Evolutionary conservation across 2,888 invertebrate genomes (phyloP).

Genomic region (Yponomeuta malinellus): DNA sequence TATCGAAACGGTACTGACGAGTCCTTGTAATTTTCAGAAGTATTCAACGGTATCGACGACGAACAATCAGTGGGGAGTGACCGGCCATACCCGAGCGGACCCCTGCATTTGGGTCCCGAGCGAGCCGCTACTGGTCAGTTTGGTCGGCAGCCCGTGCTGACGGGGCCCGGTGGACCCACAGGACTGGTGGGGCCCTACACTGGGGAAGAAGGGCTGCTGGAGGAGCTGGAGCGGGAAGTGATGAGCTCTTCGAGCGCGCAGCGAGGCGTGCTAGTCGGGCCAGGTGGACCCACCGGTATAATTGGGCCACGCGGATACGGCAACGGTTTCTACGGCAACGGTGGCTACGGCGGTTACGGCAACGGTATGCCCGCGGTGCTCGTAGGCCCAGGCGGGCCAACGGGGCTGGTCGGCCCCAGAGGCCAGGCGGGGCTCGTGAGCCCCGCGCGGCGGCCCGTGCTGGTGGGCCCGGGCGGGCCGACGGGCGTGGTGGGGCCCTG

Average conservation of each 20-base stretch:
- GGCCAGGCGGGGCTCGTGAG: slow-evolving; percentile 35
- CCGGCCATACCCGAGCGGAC: slow-evolving; percentile 15
- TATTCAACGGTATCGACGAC: slow-evolving; percentile 55
- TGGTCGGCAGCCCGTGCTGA: not conserved
- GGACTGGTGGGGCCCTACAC: slow-evolving; percentile 14
- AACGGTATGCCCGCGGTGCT: slow-evolving; percentile 12
- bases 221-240: not conserved
- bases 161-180: slow-evolving; percentile 21
- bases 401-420: slow-evolving; percentile 41
- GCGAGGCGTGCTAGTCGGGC: slow-evolving; percentile 39
- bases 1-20: not conserved
- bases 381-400: not conserved
- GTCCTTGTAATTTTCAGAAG: slow-evolving; percentile 34
- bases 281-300: slow-evolving; percentile 31
- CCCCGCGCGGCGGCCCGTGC: slow-evolving; percentile 25
- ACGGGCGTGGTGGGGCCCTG: slow-evolving; percentile 23
- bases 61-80: slow-evolving; percentile 28
- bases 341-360: no score
- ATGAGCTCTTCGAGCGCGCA: not conserved
- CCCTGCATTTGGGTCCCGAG: slow-evolving; percentile 26
- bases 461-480: slow-evolving; percentile 49
- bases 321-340: no score
- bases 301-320: slow-evolving; percentile 26
- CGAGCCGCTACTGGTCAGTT: not conserved
- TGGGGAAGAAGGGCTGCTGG: not conserved